Evolutionary conservation across 35 echinoderm and acorn worm species (phyloP).

Genomic region (Ptychodera flava): DNA sequence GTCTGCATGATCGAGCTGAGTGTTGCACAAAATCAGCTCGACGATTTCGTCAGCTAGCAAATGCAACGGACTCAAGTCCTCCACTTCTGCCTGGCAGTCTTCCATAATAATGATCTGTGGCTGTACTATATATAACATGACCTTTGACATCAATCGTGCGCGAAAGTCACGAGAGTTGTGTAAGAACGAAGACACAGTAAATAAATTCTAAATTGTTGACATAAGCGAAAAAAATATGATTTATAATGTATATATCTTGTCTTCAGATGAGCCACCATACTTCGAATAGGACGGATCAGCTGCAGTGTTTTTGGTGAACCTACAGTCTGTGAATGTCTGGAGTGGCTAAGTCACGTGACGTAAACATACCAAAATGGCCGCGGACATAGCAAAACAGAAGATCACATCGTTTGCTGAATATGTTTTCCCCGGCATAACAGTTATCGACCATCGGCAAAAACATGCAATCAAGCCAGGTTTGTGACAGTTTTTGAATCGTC

Average conservation of each 20-base stretch:
- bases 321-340: background rate
- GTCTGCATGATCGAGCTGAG: background rate
- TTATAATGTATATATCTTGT: too few species aligned
- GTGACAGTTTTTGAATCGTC: background rate
- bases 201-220: too few species aligned
- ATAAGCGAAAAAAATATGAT: too few species aligned
- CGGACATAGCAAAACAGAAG: slow-evolving; percentile 75
- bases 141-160: too few species aligned
- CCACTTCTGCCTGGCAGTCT: too few species aligned
- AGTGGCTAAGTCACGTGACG: background rate
- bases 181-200: too few species aligned
- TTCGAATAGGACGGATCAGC: too few species aligned
- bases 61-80: background rate
- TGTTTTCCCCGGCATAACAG: slow-evolving; percentile 56
- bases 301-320: too few species aligned
- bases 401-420: slow-evolving; percentile 87
- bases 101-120: too few species aligned
- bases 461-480: slow-evolving; percentile 88
- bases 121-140: too few species aligned
- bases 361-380: slow-evolving; percentile 52
- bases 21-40: background rate
- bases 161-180: too few species aligned
- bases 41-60: background rate
- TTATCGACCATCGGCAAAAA: slow-evolving; percentile 66
- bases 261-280: too few species aligned